These are phyloP conservation scores for Campoletis sonorensis DNA, from an alignment of 1,140 invertebrate genomes.

Conservation along the genomic window DNA sequence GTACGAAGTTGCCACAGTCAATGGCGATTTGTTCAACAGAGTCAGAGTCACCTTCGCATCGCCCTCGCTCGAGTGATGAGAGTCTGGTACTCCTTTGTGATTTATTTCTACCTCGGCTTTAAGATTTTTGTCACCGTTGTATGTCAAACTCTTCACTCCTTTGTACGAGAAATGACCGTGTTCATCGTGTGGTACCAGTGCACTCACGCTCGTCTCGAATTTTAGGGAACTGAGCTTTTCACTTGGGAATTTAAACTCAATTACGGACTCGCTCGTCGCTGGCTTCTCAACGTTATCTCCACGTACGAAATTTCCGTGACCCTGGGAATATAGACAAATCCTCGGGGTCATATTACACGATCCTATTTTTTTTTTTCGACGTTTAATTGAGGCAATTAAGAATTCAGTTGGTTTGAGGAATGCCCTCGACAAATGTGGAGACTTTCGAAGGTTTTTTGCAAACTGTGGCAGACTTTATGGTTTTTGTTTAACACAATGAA, in stretches of 20 bases:
- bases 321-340: conserved; percentile 48
- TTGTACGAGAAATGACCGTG: conserved; percentile 58
- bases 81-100: conserved; percentile 49
- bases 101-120: conserved; percentile 63
- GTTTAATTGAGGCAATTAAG: too few species aligned
- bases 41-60: conserved; percentile 44
- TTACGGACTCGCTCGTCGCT: conserved; percentile 62
- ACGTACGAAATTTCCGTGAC: conserved; percentile 72
- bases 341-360: neutral
- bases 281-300: conserved; percentile 69
- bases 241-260: conserved; percentile 74
- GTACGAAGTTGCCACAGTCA: conserved; percentile 66
- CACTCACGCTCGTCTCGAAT: conserved; percentile 61
- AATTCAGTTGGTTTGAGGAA: too few species aligned
- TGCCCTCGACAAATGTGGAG: too few species aligned
- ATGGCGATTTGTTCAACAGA: conserved; percentile 44
- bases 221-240: conserved; percentile 77
- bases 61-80: conserved; percentile 42
- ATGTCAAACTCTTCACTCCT: conserved; percentile 66
- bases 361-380: too few species aligned
- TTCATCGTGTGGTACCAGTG: conserved; percentile 55
- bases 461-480: too few species aligned
- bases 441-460: too few species aligned
- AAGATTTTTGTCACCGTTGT: conserved; percentile 78
- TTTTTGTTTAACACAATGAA: too few species aligned